Percentiles rank a stretch among this genome's conserved stretches.
These are phyloP conservation scores for Crossocerus cetratus DNA, from an alignment of 2,888 invertebrate species.

Conservation along the genomic window DNA sequence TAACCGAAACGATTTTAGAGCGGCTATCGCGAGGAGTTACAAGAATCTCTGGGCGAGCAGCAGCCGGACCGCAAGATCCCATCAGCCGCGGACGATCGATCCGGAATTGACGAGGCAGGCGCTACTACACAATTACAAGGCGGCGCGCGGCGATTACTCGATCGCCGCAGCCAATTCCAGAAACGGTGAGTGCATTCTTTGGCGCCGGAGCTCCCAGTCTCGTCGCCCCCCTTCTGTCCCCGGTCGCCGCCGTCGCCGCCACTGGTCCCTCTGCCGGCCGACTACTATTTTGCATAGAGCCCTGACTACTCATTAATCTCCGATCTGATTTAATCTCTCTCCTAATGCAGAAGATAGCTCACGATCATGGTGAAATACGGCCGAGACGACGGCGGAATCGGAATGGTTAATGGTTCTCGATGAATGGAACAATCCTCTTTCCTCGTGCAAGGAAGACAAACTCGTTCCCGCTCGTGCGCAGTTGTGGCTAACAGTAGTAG, in stretches of 20 bases:
- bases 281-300: too few species aligned
- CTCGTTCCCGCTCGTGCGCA: constrained; percentile 24
- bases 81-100: constrained; percentile 82
- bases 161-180: constrained; percentile 70
- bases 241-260: too few species aligned
- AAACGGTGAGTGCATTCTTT: constrained; percentile 63
- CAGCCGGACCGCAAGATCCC: constrained; percentile 83
- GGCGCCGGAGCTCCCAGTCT: not conserved
- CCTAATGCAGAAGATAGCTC: too few species aligned
- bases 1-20: constrained; percentile 77
- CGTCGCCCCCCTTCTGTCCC: too few species aligned
- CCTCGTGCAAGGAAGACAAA: constrained; percentile 26
- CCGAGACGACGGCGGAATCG: too few species aligned
- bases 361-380: too few species aligned
- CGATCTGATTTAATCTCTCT: too few species aligned
- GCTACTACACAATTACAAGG: constrained; percentile 81
- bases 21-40: constrained; percentile 86
- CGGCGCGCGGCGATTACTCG: constrained; percentile 79
- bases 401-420: not conserved
- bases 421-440: not conserved
- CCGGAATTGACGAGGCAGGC: constrained; percentile 87
- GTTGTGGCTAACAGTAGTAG: constrained; percentile 28
- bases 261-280: too few species aligned
- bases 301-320: too few species aligned
- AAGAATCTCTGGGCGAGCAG: constrained; percentile 83